Evolutionary conservation across 2,113 vertebrate species (phyloP), one percentile per base, ranked within the genome.

Genomic region (Acrocephalus kingi): DNA sequence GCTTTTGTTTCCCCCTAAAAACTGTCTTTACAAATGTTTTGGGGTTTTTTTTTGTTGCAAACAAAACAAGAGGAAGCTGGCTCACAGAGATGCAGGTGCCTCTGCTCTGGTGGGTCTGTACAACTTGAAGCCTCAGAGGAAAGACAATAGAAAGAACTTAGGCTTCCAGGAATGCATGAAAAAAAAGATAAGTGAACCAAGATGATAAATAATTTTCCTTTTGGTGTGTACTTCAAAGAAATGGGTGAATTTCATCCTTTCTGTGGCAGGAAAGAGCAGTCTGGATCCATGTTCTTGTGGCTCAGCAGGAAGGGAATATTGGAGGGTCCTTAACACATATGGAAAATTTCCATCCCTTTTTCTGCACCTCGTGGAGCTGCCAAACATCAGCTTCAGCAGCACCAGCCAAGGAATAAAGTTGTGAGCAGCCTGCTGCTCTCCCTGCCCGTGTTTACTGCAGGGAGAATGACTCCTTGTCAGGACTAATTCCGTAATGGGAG

Each of bases 391-490:
- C 61, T 54, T 43, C 74, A 76, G 72, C 61, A 68, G 84, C 90
- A 56, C 48, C 81, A 76, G 69, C 78, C 61, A 67, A 94, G 51
- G 48, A 63, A 55, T 5, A 14, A 67, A 81, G 73, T 10, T 58
- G 76, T 64, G 83, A 71, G 30, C 87, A 89, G 80, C 62, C 79
- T 37, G 33, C 72, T 71, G 66, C 66, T 33, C 33, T 3, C 51
- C 43, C 66, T 10, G 86, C 8, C 2, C 31, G 43, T 89, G 81
- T 95, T 97, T 89, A 55, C 75, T 84, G 94, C 79, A 7, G 75
- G 78, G 56, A 89, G 79, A 85, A 91, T 64, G 82, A 95, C 84
- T 91, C 89, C 88, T 86, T 95, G 94, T 96, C 95, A 95, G 93
- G 78, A 82, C 79, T 94, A 93, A 95, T 90, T 90, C 87, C 43